Percentiles rank a stretch among this genome's conserved stretches.
phyloP scores from a whole-genome alignment of 2,113 vertebrate genomes.

The Oxyura jamaicensis region DNA sequence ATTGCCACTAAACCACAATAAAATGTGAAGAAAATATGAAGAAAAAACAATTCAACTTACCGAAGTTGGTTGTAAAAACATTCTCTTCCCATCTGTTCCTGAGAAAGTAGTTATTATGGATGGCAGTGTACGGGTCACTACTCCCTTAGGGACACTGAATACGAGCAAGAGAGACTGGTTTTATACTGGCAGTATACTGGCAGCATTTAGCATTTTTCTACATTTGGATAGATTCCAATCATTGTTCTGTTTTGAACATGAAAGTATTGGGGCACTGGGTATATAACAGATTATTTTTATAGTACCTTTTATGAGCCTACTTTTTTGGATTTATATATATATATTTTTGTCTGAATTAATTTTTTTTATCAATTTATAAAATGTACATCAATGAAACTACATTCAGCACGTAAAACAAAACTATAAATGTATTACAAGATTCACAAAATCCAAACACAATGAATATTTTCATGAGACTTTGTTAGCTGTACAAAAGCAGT shows the following conservation, averaged over 20 bases:
- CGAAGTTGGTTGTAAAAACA: constrained; percentile 37
- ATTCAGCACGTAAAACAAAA: neutral
- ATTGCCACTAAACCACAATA: neutral
- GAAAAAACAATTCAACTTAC: constrained; percentile 50
- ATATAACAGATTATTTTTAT: constrained; percentile 10
- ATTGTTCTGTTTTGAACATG: constrained; percentile 64
- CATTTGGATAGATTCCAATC: constrained; percentile 55
- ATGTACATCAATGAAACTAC: neutral
- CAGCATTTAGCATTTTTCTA: constrained; percentile 38
- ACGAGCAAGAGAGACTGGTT: constrained; percentile 49
- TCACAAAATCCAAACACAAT: neutral
- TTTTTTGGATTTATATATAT: neutral
- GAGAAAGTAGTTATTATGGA: constrained; percentile 48
- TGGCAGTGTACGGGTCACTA: constrained; percentile 15
- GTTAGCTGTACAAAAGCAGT: neutral
- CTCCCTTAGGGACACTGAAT: constrained; percentile 54
- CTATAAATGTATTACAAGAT: neutral
- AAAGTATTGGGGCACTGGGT: neutral
- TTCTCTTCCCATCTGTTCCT: constrained; percentile 27
- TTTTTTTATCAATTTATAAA: neutral
- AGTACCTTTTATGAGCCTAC: neutral
- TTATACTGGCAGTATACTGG: constrained; percentile 56
- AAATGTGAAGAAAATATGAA: constrained; percentile 41
- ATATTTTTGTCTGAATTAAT: neutral
- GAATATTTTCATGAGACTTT: neutral